These are phyloP conservation scores for Mico argentatus DNA, from an alignment of 2,797 vertebrate species.

Conservation along the genomic window DNA sequence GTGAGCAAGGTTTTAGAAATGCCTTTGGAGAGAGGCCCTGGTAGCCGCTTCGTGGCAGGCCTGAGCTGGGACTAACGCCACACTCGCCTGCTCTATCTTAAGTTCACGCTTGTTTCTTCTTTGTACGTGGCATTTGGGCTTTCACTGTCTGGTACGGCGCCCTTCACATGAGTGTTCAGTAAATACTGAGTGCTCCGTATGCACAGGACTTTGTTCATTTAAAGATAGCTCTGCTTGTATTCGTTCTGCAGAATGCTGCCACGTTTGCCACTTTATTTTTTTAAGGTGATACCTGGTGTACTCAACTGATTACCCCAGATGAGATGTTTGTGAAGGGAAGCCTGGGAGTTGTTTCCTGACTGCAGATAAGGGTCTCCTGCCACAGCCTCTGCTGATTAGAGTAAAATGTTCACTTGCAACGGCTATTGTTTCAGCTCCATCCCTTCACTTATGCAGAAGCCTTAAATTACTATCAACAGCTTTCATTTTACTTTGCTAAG, in stretches of 20 bases:
- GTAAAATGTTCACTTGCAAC: neutral
- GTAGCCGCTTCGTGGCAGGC: neutral
- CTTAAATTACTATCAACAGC: neutral
- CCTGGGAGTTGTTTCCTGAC: neutral
- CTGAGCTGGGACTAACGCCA: no score
- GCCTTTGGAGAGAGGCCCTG: neutral
- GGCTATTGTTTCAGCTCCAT: neutral
- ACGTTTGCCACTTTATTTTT: neutral
- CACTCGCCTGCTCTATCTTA: neutral
- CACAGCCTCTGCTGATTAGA: neutral
- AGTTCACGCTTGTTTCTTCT: fast-evolving
- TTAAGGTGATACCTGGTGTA: neutral
- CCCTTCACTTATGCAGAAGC: neutral
- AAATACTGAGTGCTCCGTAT: neutral
- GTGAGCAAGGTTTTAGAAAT: neutral
- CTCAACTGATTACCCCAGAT: neutral
- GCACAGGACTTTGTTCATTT: neutral
- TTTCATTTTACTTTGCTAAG: neutral
- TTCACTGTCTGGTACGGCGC: neutral
- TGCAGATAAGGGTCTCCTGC: neutral
- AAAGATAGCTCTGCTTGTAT: neutral
- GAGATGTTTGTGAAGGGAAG: neutral
- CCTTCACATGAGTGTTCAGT: neutral
- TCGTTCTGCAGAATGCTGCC: neutral
- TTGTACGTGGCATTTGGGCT: neutral